These are phyloP conservation scores for Seriola aureovittata DNA, from an alignment of 2,113 vertebrate species.

Conservation along the genomic window DNA sequence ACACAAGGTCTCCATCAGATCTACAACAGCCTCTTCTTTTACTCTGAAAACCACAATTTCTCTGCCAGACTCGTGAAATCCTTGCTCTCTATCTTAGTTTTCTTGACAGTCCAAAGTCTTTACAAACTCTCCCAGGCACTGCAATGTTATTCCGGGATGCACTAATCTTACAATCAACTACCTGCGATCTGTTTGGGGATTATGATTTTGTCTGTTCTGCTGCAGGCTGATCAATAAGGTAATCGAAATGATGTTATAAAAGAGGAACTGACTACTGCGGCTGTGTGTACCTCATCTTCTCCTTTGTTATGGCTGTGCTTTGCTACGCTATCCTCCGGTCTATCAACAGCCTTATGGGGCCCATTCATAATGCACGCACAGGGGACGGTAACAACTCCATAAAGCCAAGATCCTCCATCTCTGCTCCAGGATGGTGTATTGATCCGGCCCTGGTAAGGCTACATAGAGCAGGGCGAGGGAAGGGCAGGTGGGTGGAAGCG, in stretches of 20 bases:
- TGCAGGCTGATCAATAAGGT: conserved; percentile 73
- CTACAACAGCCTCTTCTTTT: background rate
- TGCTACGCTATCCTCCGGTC: conserved; percentile 63
- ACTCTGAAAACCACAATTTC: background rate
- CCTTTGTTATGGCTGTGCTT: conserved; percentile 68
- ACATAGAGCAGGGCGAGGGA: conserved; percentile 27
- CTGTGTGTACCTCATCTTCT: conserved; percentile 45
- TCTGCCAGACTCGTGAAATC: background rate
- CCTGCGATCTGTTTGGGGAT: conserved; percentile 59
- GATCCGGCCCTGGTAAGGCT: conserved; percentile 67
- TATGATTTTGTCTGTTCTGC: conserved; percentile 66
- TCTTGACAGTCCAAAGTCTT: conserved; percentile 42
- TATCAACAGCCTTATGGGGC: conserved; percentile 67
- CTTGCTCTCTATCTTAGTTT: conserved; percentile 25
- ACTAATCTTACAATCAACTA: conserved; percentile 56
- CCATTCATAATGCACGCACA: conserved; percentile 76
- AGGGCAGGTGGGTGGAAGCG: conserved; percentile 48
- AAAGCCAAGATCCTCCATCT: conserved; percentile 69
- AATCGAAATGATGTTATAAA: conserved; percentile 77
- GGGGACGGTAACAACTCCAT: conserved; percentile 79
- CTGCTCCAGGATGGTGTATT: conserved; percentile 72
- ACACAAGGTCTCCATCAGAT: conserved; percentile 19
- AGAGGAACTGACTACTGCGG: conserved; percentile 52
- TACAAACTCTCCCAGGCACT: conserved; percentile 34
- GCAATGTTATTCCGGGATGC: conserved; percentile 31